phyloP scores from a whole-genome alignment of 2,888 invertebrate genomes.

The Dromius quadrimaculatus region DNA sequence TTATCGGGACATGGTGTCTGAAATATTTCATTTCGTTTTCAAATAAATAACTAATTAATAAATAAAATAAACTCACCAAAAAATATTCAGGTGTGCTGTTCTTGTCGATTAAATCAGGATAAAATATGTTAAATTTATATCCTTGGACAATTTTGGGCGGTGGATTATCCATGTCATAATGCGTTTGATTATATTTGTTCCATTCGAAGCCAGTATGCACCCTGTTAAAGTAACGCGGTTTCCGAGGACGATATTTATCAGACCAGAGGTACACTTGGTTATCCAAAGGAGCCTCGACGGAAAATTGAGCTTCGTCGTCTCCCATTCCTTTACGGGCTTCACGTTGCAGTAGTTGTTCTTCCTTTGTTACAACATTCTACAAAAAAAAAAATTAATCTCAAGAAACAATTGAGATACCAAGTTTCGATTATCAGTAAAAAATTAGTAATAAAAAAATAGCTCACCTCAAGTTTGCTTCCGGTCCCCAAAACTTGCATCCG shows the following conservation, averaged over 20 bases:
- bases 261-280: constrained; percentile 94
- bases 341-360: constrained; percentile 77
- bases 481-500: constrained; percentile 76
- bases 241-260: constrained; percentile 97
- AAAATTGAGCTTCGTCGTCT: constrained; percentile 90
- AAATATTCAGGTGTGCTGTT: constrained; percentile 92
- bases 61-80: constrained; percentile 73
- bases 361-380: constrained; percentile 64
- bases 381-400: constrained; percentile 40
- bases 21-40: constrained; percentile 58
- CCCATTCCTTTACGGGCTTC: constrained; percentile 89
- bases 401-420: not conserved
- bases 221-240: constrained; percentile 97
- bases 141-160: constrained; percentile 99
- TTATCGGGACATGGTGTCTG: constrained; percentile 93
- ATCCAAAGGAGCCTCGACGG: constrained; percentile 88
- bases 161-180: constrained; percentile 99
- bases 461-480: constrained; percentile 70
- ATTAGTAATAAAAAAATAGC: not conserved
- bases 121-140: constrained; percentile 99
- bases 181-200: constrained; percentile 99
- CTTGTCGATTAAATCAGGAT: constrained; percentile 98
- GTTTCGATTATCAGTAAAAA: not conserved
- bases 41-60: not conserved
- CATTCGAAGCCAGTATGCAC: constrained; percentile 99